These are phyloP conservation scores for Chrosomus eos DNA, from an alignment of 2,797 vertebrate species.

Conservation along the genomic window DNA sequence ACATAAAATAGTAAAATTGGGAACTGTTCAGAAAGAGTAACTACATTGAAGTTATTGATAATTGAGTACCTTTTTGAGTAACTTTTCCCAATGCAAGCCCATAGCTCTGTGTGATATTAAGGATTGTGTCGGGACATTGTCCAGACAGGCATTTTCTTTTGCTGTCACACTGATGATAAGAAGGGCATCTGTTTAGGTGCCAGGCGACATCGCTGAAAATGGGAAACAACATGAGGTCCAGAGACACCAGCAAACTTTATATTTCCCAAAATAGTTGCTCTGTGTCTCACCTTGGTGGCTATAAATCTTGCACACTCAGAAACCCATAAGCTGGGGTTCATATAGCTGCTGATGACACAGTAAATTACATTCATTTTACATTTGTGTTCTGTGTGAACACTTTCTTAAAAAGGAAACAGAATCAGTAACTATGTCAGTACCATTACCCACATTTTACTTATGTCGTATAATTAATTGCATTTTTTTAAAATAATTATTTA, in stretches of 20 bases:
- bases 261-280: constrained; percentile 24
- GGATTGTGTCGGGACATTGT: neutral
- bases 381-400: neutral
- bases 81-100: neutral
- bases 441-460: neutral
- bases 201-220: neutral
- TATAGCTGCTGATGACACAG: constrained; percentile 1
- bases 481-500: neutral
- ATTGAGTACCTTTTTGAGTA: neutral
- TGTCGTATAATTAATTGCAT: neutral
- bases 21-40: neutral
- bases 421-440: neutral
- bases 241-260: neutral
- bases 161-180: constrained; percentile 13
- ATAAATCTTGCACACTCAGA: constrained; percentile 17
- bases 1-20: neutral
- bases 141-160: neutral
- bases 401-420: neutral
- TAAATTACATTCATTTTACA: neutral
- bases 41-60: neutral
- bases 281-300: constrained; percentile 4
- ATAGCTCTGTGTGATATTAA: neutral
- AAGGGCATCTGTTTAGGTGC: constrained; percentile 5
- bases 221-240: neutral
- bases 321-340: neutral